Percentiles rank a stretch among this genome's conserved stretches.
Conservation (phyloP, 2,797 vertebrate species). For the Synaphobranchus kaupii region DNA sequence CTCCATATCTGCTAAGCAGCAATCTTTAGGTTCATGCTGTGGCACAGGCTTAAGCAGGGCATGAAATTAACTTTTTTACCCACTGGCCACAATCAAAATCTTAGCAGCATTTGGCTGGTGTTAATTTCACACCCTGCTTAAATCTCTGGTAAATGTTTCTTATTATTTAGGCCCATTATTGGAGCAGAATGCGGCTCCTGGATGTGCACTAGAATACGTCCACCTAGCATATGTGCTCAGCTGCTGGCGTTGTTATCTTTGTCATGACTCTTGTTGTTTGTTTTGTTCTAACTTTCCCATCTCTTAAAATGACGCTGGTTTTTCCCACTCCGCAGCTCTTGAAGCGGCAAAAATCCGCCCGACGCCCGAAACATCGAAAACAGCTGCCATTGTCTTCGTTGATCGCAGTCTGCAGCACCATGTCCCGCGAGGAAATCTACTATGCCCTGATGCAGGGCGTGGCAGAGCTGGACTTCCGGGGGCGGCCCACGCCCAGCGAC, state of each 20-base stretch:
- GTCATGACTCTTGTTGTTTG: background rate
- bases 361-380: background rate
- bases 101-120: no score
- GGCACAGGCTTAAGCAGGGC: no score
- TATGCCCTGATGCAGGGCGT: constrained; percentile 66
- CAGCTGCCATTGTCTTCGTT: background rate
- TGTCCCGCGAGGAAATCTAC: constrained; percentile 58
- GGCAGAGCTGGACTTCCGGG: constrained; percentile 63
- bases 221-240: background rate
- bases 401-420: constrained; percentile 37
- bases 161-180: no score
- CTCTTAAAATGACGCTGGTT: background rate
- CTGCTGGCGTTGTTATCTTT: background rate
- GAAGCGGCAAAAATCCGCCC: background rate
- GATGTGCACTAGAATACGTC: background rate
- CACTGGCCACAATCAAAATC: no score
- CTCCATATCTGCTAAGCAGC: background rate
- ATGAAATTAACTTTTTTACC: no score
- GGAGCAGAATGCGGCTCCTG: background rate
- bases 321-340: background rate
- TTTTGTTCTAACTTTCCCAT: background rate
- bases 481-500: constrained; percentile 58
- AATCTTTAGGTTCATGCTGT: background rate
- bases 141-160: no score
- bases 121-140: no score